Percentiles rank a stretch among this genome's conserved stretches.
These are phyloP conservation scores for Ceratotherium simum DNA, from an alignment of 2,113 vertebrate species.

Conservation along the genomic window DNA sequence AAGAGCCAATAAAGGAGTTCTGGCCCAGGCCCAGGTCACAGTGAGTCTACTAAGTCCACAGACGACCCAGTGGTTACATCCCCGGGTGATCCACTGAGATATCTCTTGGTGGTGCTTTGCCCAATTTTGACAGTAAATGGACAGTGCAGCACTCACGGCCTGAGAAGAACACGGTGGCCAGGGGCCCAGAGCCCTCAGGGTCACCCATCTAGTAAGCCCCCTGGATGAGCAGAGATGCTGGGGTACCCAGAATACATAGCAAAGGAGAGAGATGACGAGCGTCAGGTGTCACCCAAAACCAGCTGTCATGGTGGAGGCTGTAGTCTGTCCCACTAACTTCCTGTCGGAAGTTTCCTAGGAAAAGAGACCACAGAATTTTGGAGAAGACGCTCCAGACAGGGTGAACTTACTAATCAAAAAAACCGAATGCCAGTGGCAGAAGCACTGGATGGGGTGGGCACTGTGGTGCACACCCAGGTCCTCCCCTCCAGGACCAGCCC, in stretches of 20 bases:
- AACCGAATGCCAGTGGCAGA: background rate
- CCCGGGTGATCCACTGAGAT: background rate
- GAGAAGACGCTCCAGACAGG: background rate
- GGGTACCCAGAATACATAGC: background rate
- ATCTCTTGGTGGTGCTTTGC: background rate
- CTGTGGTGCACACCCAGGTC: background rate
- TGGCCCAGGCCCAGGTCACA: background rate
- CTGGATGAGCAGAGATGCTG: background rate
- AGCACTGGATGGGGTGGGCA: rapidly evolving
- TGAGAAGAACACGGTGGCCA: background rate
- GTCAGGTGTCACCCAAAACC: background rate
- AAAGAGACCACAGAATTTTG: background rate
- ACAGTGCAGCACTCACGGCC: background rate
- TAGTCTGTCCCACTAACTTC: background rate
- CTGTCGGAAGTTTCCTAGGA: background rate
- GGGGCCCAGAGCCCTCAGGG: background rate
- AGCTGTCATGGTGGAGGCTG: background rate
- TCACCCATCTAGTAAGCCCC: background rate
- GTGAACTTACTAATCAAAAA: background rate
- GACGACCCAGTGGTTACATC: background rate
- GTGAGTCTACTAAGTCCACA: background rate
- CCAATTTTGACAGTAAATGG: background rate
- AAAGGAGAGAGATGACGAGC: background rate
- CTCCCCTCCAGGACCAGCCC: background rate
- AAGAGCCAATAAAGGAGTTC: background rate